Conservation (phyloP, 2,888 invertebrate genomes). For the Drosophila siamana region DNA sequence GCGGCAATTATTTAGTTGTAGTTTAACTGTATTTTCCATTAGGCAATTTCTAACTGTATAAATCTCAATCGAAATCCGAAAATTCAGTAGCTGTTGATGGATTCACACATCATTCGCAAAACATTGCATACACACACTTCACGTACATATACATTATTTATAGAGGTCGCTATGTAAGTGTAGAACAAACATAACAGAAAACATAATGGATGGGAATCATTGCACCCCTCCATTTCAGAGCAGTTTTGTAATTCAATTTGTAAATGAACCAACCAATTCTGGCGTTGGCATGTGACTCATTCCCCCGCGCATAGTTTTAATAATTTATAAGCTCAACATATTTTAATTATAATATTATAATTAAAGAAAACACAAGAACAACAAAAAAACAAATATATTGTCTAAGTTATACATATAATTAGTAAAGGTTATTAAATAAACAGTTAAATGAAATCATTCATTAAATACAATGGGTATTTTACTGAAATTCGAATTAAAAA, state of each 20-base stretch:
- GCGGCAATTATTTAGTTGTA: slow-evolving; percentile 72
- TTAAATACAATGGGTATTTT: slow-evolving; percentile 17
- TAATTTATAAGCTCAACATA: slow-evolving; percentile 78
- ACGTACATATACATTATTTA: slow-evolving; percentile 26
- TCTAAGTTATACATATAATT: slow-evolving; percentile 69
- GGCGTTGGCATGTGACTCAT: slow-evolving; percentile 57
- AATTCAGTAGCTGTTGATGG: too few relatives aligned
- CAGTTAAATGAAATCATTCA: slow-evolving; percentile 60
- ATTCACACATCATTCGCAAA: slow-evolving; percentile 2
- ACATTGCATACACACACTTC: slow-evolving; percentile 11
- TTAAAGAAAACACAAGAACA: slow-evolving; percentile 44
- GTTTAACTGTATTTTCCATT: slow-evolving; percentile 61
- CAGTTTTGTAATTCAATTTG: slow-evolving; percentile 66
- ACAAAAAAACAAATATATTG: slow-evolving; percentile 45
- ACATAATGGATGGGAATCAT: slow-evolving; percentile 11
- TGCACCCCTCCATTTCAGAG: slow-evolving; percentile 13
- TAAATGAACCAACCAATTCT: slow-evolving; percentile 52
- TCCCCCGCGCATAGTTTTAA: slow-evolving; percentile 75
- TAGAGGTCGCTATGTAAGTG: slow-evolving; percentile 58
- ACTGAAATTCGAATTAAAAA: not conserved
- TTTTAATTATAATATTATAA: slow-evolving; percentile 59
- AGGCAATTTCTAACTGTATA: slow-evolving; percentile 72
- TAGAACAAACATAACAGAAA: slow-evolving; percentile 45
- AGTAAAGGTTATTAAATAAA: slow-evolving; percentile 78
- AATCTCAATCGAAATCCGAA: slow-evolving; percentile 29